These are phyloP conservation scores for Ophion ventricosus DNA, from an alignment of 2,888 invertebrate genomes.

Conservation along the genomic window DNA sequence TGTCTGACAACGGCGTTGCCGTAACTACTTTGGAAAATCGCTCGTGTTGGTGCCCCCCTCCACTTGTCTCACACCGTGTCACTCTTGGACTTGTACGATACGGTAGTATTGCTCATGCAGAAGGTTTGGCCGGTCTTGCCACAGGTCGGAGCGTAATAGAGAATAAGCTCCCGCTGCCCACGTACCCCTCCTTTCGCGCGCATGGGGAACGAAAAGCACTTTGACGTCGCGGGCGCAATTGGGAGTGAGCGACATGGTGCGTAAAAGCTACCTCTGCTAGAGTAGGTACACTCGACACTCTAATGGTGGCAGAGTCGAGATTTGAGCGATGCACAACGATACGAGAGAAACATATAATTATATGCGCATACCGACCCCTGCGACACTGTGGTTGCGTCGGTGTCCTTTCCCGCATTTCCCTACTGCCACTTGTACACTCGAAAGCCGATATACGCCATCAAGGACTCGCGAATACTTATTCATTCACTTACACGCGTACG, in stretches of 20 bases:
- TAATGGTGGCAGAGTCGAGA: slow-evolving; percentile 29
- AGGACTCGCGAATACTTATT: slow-evolving; percentile 13
- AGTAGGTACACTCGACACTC: slow-evolving; percentile 27
- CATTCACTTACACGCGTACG: neutral
- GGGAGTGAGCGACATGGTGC: slow-evolving; percentile 11
- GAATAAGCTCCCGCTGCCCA: slow-evolving; percentile 11
- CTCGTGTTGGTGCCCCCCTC: slow-evolving; percentile 30
- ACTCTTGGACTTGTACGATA: slow-evolving; percentile 22
- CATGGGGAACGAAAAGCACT: slow-evolving; percentile 44
- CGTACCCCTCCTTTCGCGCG: neutral
- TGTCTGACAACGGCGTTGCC: slow-evolving; percentile 61
- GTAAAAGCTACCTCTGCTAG: slow-evolving; percentile 13
- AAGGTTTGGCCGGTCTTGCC: neutral
- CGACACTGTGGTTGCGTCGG: slow-evolving; percentile 25
- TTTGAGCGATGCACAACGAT: slow-evolving; percentile 24
- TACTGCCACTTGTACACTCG: slow-evolving; percentile 4
- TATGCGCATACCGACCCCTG: slow-evolving; percentile 7
- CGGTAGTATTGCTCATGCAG: slow-evolving; percentile 27
- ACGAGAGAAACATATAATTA: slow-evolving; percentile 51
- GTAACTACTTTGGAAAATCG: slow-evolving; percentile 61
- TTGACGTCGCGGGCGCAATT: slow-evolving; percentile 51
- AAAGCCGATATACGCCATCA: neutral
- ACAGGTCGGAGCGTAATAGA: slow-evolving; percentile 34
- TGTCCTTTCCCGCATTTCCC: slow-evolving; percentile 17
- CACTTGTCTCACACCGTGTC: neutral